A percentile compares a stretch with the other conserved stretches of the same genome.
phyloP scores from a whole-genome alignment of 2,888 invertebrate species.

The Sarcophaga rosellei region DNA sequence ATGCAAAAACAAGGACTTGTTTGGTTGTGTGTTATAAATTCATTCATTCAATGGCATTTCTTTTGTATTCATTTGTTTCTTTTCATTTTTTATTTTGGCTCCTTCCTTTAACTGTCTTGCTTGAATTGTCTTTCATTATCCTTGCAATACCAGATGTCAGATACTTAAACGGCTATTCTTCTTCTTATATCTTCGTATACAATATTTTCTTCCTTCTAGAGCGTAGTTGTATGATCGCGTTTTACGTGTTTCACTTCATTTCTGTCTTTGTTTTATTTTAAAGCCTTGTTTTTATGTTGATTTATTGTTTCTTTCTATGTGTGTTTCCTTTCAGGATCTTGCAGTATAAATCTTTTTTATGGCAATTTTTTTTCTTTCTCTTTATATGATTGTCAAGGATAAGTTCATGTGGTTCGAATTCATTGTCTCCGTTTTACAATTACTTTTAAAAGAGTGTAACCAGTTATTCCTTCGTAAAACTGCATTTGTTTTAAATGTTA shows the following conservation, averaged over 20 bases:
- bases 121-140: constrained; percentile 25
- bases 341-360: constrained; percentile 35
- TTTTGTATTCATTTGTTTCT: constrained; percentile 36
- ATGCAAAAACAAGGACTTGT: constrained; percentile 50
- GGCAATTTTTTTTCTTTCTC: background rate
- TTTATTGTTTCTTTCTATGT: constrained; percentile 50
- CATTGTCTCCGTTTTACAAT: background rate
- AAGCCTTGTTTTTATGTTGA: constrained; percentile 41
- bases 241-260: constrained; percentile 42
- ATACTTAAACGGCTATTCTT: constrained; percentile 35
- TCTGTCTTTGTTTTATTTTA: too few relatives aligned
- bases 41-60: constrained; percentile 46
- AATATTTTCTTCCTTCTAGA: constrained; percentile 6
- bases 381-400: constrained; percentile 54
- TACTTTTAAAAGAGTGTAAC: background rate
- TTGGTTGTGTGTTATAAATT: constrained; percentile 26
- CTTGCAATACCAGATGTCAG: constrained; percentile 60
- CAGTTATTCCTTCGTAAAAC: too few relatives aligned
- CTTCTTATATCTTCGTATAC: constrained; percentile 5
- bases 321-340: constrained; percentile 21
- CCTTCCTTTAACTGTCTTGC: constrained; percentile 22
- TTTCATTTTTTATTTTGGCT: constrained; percentile 23
- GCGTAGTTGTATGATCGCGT: constrained; percentile 39
- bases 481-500: too few relatives aligned
- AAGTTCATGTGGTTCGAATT: constrained; percentile 15